Evolutionary conservation across 2,113 vertebrate species (phyloP), one percentile per base, ranked within the genome.

Genomic region (Microcebus murinus): DNA sequence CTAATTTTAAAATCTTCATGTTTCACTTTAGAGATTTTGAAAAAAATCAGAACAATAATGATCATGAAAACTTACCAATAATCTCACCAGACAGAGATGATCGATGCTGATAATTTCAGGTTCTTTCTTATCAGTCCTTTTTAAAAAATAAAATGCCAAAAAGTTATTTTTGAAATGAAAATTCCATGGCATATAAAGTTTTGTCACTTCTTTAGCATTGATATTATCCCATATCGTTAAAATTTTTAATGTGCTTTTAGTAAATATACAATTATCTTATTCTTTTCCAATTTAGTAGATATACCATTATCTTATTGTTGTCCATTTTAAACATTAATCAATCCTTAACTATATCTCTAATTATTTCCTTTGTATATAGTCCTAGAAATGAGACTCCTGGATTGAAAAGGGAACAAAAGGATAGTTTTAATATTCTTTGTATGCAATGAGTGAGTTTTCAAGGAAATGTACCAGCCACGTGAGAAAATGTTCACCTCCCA

Each of bases 1-100:
- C 48, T 84, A 59, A 76, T 67, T 96, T 90, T n/a, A 71, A 90
- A 92, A 88, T 67, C 5, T n/a, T 61, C 25, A 52, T 52, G 34
- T 29, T 82, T 91, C n/a, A 82, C n/a, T 93, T 61, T 31, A 76
- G 29, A 95, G 65, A 86, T 25, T 94, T 87, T 34, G 23, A 87
- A 68, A 85, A 71, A 79, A 79, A 34, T 18, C 13, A 81, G 73
- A 81, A 61, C 12, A 74, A 63, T 1, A 74, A 90, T 70, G 45
- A 57, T 36, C 50, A 25, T 31, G 52, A 77, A 34, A 96, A 85
- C 31, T 36, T 29, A 79, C 3, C 25, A 71, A 55, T 34, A 76
- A 63, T 83, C 17, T 14, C 14, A 50, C 8, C 6, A 87, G 55
- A 80, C 1, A 63, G 31, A 87, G n/a, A 96, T 55, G 39, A 57